Evolutionary conservation across 2,888 invertebrate genomes (phyloP).

Genomic region (Conomelus anceps): DNA sequence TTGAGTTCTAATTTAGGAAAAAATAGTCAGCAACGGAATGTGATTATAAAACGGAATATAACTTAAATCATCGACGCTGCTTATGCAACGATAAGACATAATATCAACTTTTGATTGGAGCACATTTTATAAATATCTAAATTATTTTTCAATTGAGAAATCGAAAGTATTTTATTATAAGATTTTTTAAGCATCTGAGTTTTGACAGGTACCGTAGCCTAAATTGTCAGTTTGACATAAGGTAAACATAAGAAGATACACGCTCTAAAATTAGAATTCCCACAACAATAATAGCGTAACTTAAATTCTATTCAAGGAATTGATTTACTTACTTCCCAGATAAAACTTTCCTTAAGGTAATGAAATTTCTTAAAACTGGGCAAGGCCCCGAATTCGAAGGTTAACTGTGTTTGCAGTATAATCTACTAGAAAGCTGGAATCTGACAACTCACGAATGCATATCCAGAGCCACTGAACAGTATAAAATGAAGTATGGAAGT

Average conservation of each 20-base stretch:
- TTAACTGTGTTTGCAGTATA: not conserved
- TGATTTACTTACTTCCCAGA: not conserved
- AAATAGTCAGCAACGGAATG: too few relatives aligned
- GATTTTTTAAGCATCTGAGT: not conserved
- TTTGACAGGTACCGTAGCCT: not conserved
- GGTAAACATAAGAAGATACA: not conserved
- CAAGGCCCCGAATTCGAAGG: slow-evolving; percentile 11
- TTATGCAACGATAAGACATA: too few relatives aligned
- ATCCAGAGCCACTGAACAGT: not conserved
- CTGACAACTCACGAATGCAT: not conserved
- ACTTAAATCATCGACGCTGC: too few relatives aligned
- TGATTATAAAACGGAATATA: too few relatives aligned
- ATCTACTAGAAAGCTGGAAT: not conserved
- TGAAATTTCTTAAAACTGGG: not conserved
- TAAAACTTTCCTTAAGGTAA: not conserved
- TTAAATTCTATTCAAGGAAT: not conserved
- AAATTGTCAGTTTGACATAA: not conserved
- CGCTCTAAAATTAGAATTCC: not conserved
- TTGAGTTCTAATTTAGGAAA: too few relatives aligned
- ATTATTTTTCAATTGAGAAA: not conserved
- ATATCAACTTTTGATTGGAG: too few relatives aligned
- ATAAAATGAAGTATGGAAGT: not conserved
- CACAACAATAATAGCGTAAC: too few relatives aligned
- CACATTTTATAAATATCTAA: too few relatives aligned
- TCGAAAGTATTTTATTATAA: not conserved